Percentiles rank a stretch among this genome's conserved stretches.
Evolutionary conservation across 2,113 vertebrate species (phyloP).

Genomic region (Oncorhynchus masou): DNA sequence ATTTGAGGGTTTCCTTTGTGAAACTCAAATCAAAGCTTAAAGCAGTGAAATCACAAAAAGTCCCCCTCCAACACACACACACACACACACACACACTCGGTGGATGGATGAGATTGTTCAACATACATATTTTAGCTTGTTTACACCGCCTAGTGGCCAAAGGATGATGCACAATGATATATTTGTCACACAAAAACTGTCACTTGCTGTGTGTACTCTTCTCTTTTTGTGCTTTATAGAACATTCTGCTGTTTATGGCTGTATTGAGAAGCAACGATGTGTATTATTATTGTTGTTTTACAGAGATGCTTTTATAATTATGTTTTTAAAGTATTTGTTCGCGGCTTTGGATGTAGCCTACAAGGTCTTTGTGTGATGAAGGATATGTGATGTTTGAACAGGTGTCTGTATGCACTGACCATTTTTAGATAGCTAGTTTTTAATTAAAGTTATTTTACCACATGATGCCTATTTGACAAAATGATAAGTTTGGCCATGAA

Average conservation of each 20-base stretch:
- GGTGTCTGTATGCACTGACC: slow-evolving; percentile 70
- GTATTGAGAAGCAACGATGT: too few relatives aligned
- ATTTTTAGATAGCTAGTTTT: slow-evolving; percentile 18
- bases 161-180: too few relatives aligned
- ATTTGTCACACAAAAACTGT: too few relatives aligned
- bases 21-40: too few relatives aligned
- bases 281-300: too few relatives aligned
- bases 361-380: slow-evolving; percentile 13
- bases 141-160: too few relatives aligned
- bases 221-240: too few relatives aligned
- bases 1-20: slow-evolving; percentile 71
- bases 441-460: neutral
- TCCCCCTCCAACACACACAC: neutral
- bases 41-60: too few relatives aligned
- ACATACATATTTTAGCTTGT: too few relatives aligned
- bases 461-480: neutral
- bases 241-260: too few relatives aligned
- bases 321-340: neutral
- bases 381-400: slow-evolving; percentile 46
- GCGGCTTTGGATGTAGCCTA: slow-evolving; percentile 18
- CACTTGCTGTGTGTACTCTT: too few relatives aligned
- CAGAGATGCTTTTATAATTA: slow-evolving; percentile 19
- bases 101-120: too few relatives aligned
- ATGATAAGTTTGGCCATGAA: neutral
- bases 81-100: neutral